These are phyloP conservation scores for Setophaga petechia DNA, from an alignment of 2,113 vertebrate genomes.

Conservation along the genomic window DNA sequence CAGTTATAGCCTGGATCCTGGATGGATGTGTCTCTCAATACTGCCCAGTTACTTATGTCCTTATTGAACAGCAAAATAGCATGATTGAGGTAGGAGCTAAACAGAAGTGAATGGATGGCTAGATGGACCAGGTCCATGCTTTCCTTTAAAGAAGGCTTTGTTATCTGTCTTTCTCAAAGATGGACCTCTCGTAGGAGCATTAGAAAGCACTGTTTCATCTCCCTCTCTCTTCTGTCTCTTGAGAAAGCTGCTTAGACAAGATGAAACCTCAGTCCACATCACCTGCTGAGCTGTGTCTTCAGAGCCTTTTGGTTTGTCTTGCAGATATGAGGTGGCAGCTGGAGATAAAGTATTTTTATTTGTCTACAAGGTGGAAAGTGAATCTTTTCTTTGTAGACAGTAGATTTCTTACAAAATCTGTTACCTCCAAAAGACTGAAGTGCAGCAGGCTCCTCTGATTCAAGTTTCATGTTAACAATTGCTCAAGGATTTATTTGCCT, in stretches of 20 bases:
- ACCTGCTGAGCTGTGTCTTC: background rate
- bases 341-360: background rate
- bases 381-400: background rate
- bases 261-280: rapidly evolving
- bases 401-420: background rate
- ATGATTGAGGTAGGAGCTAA: background rate
- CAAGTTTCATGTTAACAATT: background rate
- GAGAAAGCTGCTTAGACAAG: background rate
- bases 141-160: rapidly evolving
- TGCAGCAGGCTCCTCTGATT: background rate
- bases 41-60: background rate
- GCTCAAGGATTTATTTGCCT: background rate
- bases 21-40: background rate
- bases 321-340: background rate
- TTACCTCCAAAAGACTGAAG: background rate
- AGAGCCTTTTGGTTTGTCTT: background rate
- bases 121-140: background rate
- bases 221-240: background rate
- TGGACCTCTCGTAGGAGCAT: rapidly evolving
- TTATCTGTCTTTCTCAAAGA: background rate
- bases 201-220: background rate
- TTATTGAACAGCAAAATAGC: background rate
- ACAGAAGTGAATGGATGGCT: background rate
- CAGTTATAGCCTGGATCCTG: background rate
- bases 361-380: background rate